phyloP scores from a whole-genome alignment of 2,888 invertebrate species.

The Athalia rosae region DNA sequence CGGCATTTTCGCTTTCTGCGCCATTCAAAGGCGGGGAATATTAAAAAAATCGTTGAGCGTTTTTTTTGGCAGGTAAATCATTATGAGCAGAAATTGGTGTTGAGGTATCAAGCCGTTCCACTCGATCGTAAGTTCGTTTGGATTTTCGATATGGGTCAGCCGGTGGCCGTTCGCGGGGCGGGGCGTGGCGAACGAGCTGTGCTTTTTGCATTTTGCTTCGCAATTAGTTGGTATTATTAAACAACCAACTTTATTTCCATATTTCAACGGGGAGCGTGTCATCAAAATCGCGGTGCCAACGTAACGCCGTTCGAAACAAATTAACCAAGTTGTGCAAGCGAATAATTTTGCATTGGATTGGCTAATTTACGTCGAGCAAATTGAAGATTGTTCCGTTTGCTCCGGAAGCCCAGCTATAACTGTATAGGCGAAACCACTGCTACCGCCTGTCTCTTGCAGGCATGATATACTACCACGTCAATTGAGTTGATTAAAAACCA shows the following conservation, averaged over 20 bases:
- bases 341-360: conserved; percentile 43
- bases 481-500: conserved; percentile 40
- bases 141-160: conserved; percentile 11
- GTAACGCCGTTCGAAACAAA: conserved; percentile 57
- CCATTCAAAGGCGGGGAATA: too few relatives aligned
- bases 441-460: conserved; percentile 15
- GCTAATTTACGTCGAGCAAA: conserved; percentile 34
- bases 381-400: conserved; percentile 37
- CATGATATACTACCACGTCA: conserved; percentile 1
- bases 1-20: too few relatives aligned
- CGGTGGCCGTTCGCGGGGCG: neutral
- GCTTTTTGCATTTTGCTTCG: conserved; percentile 45
- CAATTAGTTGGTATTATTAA: conserved; percentile 62
- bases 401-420: neutral
- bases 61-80: too few relatives aligned
- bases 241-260: conserved; percentile 57
- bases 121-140: neutral
- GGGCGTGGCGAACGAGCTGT: neutral
- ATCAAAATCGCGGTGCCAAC: conserved; percentile 58
- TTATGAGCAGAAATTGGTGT: neutral
- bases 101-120: neutral
- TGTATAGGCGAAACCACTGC: neutral
- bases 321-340: conserved; percentile 54
- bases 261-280: conserved; percentile 42
- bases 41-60: too few relatives aligned